Evolutionary conservation across 2,113 vertebrate genomes (phyloP).

Genomic region (Ceyx cyanopectus): DNA sequence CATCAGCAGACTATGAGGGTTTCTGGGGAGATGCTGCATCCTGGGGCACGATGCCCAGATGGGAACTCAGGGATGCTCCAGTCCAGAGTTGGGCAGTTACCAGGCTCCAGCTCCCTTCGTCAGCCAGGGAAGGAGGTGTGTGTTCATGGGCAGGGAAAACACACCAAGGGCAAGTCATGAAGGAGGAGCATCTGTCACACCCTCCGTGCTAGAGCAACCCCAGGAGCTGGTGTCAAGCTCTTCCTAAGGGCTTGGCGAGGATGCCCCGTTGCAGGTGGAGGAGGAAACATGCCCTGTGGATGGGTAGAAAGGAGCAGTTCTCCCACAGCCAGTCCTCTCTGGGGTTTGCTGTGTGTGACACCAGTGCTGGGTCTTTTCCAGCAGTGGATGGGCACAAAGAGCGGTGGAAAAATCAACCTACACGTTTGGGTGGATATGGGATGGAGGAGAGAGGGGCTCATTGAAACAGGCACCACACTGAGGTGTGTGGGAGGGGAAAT

Average conservation of each 20-base stretch:
- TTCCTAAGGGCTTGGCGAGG: neutral
- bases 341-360: fast-evolving
- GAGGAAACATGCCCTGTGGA: fast-evolving
- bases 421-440: fast-evolving
- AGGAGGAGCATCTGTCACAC: fast-evolving
- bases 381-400: neutral
- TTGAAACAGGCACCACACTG: neutral
- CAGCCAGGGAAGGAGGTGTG: neutral
- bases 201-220: fast-evolving
- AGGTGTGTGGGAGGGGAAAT: conserved; percentile 67
- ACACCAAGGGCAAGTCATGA: fast-evolving
- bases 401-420: neutral
- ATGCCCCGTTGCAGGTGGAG: fast-evolving
- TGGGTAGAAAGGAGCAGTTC: fast-evolving
- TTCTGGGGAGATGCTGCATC: neutral
- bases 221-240: fast-evolving
- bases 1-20: fast-evolving
- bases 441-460: neutral
- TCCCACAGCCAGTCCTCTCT: fast-evolving
- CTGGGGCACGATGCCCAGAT: fast-evolving
- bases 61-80: neutral
- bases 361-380: fast-evolving
- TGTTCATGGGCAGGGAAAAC: fast-evolving
- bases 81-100: neutral
- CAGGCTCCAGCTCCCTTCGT: neutral